Percentiles rank a stretch among this genome's conserved stretches.
These are phyloP conservation scores for human DNA, from an alignment of 2,113 vertebrate species.

Conservation along the genomic window GRCh38 chr18:42809001-42809500, in stretches of 20 bases:
- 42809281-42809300: neutral
- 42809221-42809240: neutral
- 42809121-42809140: neutral
- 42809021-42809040: neutral
- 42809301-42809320: neutral
- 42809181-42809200: neutral
- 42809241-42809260: neutral
- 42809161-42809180: neutral
- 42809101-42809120: neutral
- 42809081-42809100: neutral
- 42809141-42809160: neutral
- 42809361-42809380: neutral
- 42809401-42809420: slow-evolving; percentile 4
- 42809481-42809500: neutral
- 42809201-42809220: neutral
- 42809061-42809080: neutral
- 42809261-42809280: neutral
- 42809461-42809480: neutral
- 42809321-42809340: neutral
- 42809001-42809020: neutral
- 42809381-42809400: neutral
- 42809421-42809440: slow-evolving; percentile 8
- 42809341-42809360: neutral
- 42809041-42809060: neutral
- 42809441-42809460: neutral